phyloP scores from a whole-genome alignment of 2,113 vertebrate species.

The Microtus montanus region DNA sequence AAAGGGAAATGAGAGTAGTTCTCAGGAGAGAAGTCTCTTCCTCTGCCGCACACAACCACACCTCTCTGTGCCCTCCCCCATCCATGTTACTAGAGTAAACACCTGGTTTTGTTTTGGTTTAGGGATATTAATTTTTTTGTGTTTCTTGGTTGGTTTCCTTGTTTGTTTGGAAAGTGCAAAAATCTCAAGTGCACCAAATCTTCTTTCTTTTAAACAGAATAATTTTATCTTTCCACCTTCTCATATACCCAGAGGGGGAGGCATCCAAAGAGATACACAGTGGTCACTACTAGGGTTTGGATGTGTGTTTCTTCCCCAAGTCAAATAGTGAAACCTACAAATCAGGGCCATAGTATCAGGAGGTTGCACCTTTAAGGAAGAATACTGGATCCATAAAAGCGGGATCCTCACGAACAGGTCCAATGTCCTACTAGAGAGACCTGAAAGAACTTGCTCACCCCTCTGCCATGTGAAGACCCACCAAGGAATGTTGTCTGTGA shows the following conservation, averaged over 20 bases:
- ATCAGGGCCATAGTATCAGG: not conserved
- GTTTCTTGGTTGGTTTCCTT: not conserved
- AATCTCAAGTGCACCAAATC: not conserved
- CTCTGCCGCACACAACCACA: too few relatives aligned
- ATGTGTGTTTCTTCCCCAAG: not conserved
- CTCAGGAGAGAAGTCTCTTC: not conserved
- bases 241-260: not conserved
- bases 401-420: not conserved
- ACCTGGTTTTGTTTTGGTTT: not conserved
- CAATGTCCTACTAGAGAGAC: not conserved
- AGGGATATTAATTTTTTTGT: not conserved
- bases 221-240: not conserved
- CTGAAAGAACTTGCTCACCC: not conserved
- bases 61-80: too few relatives aligned
- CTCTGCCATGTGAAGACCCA: not conserved
- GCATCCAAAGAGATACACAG: not conserved
- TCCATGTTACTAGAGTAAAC: not conserved
- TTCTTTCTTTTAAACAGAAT: not conserved
- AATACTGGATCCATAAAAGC: not conserved
- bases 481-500: not conserved
- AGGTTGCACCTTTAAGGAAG: not conserved
- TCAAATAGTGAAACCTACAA: not conserved
- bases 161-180: constrained; percentile 1
- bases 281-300: not conserved
- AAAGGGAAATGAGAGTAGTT: not conserved